phyloP scores from a whole-genome alignment of 2,888 invertebrate genomes.

The Cenopis cana region DNA sequence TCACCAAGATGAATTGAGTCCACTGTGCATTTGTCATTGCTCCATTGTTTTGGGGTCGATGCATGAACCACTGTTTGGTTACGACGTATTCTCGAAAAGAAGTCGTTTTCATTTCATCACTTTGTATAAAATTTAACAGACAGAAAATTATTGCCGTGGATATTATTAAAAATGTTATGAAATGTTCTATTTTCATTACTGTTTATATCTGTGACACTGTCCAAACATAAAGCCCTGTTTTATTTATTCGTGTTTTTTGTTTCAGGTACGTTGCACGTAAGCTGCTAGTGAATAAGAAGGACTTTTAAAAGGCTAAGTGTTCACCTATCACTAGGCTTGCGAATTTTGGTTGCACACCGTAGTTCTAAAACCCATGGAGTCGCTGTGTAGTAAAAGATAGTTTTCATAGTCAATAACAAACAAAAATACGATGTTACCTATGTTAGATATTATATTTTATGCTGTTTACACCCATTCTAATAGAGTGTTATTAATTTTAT shows the following conservation, averaged over 20 bases:
- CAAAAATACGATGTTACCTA: too few relatives aligned
- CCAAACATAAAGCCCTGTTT: background rate
- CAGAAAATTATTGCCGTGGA: background rate
- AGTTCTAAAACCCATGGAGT: too few relatives aligned
- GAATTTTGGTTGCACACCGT: too few relatives aligned
- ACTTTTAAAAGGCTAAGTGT: background rate
- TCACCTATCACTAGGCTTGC: too few relatives aligned
- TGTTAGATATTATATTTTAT: too few relatives aligned
- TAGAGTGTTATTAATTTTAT: too few relatives aligned
- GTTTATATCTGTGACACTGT: background rate
- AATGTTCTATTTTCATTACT: background rate
- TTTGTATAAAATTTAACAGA: background rate
- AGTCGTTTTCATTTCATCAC: slow-evolving; percentile 8
- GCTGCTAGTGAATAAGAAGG: background rate
- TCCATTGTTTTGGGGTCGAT: slow-evolving; percentile 50
- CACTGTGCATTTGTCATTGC: slow-evolving; percentile 55
- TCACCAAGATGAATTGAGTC: slow-evolving; percentile 61
- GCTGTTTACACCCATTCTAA: too few relatives aligned
- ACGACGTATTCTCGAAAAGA: slow-evolving; percentile 26
- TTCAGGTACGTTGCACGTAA: slow-evolving; percentile 4
- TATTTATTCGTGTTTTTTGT: slow-evolving; percentile 6
- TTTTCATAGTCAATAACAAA: too few relatives aligned
- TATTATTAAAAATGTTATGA: background rate
- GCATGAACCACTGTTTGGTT: slow-evolving; percentile 29
- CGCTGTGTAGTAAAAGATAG: too few relatives aligned